Percentiles rank a stretch among this genome's conserved stretches.
Evolutionary conservation across 2,113 vertebrate species (phyloP).

Genomic region (Epinephelus lanceolatus): DNA sequence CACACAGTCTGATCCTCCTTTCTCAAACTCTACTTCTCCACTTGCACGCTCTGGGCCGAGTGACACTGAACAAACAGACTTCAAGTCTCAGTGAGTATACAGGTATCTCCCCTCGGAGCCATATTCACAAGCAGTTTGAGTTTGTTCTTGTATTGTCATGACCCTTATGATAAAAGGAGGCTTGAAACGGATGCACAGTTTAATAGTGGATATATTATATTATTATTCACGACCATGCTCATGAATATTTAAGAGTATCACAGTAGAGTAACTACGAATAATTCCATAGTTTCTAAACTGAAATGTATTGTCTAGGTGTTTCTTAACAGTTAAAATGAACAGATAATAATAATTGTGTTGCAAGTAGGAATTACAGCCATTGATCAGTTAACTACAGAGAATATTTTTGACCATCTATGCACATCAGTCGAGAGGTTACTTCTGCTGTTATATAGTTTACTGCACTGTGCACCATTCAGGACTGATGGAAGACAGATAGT

Average conservation of each 20-base stretch:
- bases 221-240: too few relatives aligned
- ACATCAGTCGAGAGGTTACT: too few relatives aligned
- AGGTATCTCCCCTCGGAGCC: not conserved
- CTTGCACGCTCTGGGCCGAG: constrained; percentile 15
- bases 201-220: not conserved
- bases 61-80: constrained; percentile 33
- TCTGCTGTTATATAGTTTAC: too few relatives aligned
- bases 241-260: not conserved
- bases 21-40: constrained; percentile 6
- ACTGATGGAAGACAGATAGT: too few relatives aligned
- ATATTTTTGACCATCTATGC: too few relatives aligned
- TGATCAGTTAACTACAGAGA: too few relatives aligned
- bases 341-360: not conserved
- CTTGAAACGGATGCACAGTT: not conserved
- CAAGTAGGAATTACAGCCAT: too few relatives aligned
- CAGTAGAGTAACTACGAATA: not conserved
- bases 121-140: constrained; percentile 1
- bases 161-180: not conserved
- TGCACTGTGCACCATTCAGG: too few relatives aligned
- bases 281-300: not conserved
- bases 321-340: too few relatives aligned
- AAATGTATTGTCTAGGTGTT: too few relatives aligned
- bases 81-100: constrained; percentile 16
- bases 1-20: constrained; percentile 22
- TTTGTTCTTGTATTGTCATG: not conserved